Conservation (phyloP, 2,888 invertebrate species). For the Ferdinandea cuprea region DNA sequence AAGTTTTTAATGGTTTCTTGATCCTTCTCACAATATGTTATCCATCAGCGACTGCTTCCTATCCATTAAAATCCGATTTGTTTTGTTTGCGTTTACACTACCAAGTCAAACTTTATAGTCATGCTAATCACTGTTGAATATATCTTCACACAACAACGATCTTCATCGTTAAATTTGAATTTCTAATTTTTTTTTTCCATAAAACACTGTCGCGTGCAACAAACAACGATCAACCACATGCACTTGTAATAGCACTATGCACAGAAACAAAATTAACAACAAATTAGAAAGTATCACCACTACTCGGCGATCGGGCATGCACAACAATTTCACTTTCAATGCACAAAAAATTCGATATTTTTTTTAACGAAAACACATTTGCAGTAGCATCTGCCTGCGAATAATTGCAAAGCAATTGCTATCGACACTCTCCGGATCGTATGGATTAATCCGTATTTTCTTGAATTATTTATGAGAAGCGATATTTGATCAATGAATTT, state of each 20-base stretch:
- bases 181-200: constrained; percentile 16
- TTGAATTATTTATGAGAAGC: constrained; percentile 54
- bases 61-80: constrained; percentile 23
- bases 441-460: constrained; percentile 4
- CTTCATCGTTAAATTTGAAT: constrained; percentile 30
- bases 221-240: constrained; percentile 3
- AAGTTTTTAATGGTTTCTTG: not conserved
- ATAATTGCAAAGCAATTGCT: constrained; percentile 33
- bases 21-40: not conserved
- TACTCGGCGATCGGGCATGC: constrained; percentile 29
- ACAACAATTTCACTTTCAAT: constrained; percentile 69
- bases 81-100: not conserved
- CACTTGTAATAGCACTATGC: constrained; percentile 1
- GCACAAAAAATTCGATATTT: constrained; percentile 52
- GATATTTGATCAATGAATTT: constrained; percentile 57
- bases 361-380: constrained; percentile 11
- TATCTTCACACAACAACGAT: constrained; percentile 5
- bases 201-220: constrained; percentile 37
- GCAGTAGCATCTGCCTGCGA: constrained; percentile 1
- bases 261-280: constrained; percentile 34
- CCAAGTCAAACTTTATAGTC: not conserved
- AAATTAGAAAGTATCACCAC: constrained; percentile 66
- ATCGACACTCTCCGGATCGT: constrained; percentile 16
- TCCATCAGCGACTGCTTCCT: constrained; percentile 3
- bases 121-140: constrained; percentile 23